Conservation (phyloP, 2,888 invertebrate species). For the Pecten maximus region DNA sequence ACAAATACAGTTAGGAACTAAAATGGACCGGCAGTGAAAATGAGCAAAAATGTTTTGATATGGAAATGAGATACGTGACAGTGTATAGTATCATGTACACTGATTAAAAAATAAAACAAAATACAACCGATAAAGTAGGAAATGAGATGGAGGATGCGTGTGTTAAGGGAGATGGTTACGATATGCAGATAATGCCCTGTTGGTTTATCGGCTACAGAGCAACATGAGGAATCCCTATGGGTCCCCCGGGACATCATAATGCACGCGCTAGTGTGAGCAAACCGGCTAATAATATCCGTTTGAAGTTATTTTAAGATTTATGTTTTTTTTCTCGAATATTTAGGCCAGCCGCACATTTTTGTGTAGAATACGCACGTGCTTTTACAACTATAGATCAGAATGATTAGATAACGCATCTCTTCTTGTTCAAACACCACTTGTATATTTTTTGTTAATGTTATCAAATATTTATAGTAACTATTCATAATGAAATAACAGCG, state of each 20-base stretch:
- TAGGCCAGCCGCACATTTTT: slow-evolving; percentile 22
- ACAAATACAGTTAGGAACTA: too few relatives aligned
- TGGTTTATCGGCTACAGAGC: not conserved
- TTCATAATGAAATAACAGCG: not conserved
- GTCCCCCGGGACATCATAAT: not conserved
- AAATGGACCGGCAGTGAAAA: too few relatives aligned
- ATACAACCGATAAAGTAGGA: too few relatives aligned
- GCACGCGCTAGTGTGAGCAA: not conserved
- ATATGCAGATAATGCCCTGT: not conserved
- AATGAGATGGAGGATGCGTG: not conserved
- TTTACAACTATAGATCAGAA: not conserved
- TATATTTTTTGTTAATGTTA: not conserved
- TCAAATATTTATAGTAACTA: not conserved
- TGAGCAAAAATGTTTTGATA: too few relatives aligned
- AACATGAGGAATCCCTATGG: not conserved
- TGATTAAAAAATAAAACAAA: too few relatives aligned
- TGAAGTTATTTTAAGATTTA: slow-evolving; percentile 32
- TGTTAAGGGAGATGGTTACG: not conserved
- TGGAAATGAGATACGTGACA: too few relatives aligned
- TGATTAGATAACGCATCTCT: not conserved
- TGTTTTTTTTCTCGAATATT: slow-evolving; percentile 19
- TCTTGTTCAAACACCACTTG: not conserved
- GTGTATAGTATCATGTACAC: too few relatives aligned
- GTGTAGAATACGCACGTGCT: not conserved
- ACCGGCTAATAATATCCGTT: not conserved